Base-by-base conservation (phyloP, 2,113 vertebrate species). In the Ramphastos sulfuratus region DNA sequence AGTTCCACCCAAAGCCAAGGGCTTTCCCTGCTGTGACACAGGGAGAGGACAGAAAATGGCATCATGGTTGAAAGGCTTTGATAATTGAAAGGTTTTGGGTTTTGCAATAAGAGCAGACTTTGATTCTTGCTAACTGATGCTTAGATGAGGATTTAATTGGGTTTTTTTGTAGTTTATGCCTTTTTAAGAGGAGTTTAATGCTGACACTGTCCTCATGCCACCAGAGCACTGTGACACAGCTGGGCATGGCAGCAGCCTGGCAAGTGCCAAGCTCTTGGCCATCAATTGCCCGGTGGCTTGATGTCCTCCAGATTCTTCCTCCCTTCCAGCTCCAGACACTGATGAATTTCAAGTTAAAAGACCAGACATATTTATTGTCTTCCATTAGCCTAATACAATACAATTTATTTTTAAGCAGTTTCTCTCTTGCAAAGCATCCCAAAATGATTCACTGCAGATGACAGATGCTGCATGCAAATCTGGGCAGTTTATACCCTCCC, bases 331-430 rank as follows among this genome's bases (percentile, higher is more conserved):
- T 56, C 72, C 72, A 76, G 94, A 87, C 87, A 89, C 12, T 85
- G 95, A 95, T 91, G 75, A 91, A 96, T 95, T 95, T 87, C 91
- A 87, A 92, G 73, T 81, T 94, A 93, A 95, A 92, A 92, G 90
- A 93, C 80, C 95, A 90, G 63, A 23, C 6, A 1, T 92, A 96
- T 96, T 95, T 96, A 95, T 91, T 92, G 87, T 94, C 91, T 89
- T 91, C 95, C 93, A 94, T 96, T 96, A 94, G 93, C 82, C 91
- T 93, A 77, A 93, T 92, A 94, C 94, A 94, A 91, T 87, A 85
- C 87, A 95, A 91, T 95, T 94, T 95, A 91, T 93, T 96, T 96
- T 95, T 95, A 94, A 93, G 83, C 80, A 93, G 85, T 85, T 88
- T 91, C 27, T 33, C 54, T 85, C 87, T 85, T 75, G 79, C 93